Conservation (phyloP, 2,113 vertebrate genomes). For the Zapus hudsonius region DNA sequence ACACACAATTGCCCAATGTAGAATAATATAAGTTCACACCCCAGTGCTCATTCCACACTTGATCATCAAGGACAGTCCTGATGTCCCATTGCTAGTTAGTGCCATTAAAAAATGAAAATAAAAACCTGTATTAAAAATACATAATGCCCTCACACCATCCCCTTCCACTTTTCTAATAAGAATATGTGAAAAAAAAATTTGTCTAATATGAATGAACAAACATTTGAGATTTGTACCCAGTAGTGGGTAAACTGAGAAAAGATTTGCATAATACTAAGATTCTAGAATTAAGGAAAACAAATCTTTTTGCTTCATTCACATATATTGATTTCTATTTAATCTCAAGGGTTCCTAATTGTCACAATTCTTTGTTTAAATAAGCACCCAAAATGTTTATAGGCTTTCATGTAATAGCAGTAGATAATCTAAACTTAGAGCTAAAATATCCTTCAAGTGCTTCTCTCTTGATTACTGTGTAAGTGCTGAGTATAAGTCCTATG, state of each 20-base stretch:
- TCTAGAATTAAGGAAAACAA: constrained; percentile 44
- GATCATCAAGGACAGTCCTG: neutral
- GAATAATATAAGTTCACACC: neutral
- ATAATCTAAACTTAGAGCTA: constrained; percentile 34
- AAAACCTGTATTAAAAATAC: too few relatives aligned
- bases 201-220: constrained; percentile 16
- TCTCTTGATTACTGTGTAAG: neutral
- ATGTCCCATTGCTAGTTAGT: neutral
- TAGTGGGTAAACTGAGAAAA: constrained; percentile 1
- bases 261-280: neutral
- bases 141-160: too few relatives aligned
- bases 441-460: constrained; percentile 7
- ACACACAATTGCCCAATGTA: neutral
- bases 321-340: too few relatives aligned
- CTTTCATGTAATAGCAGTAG: neutral
- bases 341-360: neutral
- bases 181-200: neutral
- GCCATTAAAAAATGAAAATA: neutral
- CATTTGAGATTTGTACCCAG: neutral
- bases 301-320: constrained; percentile 12
- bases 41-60: neutral
- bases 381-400: neutral
- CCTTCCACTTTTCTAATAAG: neutral
- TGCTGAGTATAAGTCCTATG: neutral
- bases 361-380: constrained; percentile 33